Evolutionary conservation across 2,113 vertebrate genomes (phyloP).

Genomic region (Rhodinocichla rosea): DNA sequence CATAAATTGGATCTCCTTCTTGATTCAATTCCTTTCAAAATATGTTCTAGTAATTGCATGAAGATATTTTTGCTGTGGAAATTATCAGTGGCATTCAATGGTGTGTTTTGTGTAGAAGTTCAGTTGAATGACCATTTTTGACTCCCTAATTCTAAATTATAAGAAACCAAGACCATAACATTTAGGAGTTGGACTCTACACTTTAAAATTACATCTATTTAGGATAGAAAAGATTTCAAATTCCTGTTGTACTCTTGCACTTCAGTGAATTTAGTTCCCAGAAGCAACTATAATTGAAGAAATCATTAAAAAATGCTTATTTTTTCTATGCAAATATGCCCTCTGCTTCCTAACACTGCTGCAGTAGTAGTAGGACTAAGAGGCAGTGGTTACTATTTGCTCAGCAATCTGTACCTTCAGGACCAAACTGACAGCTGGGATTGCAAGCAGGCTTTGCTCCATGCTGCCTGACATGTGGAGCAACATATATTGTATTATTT

Average conservation of each 20-base stretch:
- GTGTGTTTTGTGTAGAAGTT: background rate
- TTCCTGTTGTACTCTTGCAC: background rate
- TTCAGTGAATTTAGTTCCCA: background rate
- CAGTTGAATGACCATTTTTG: background rate
- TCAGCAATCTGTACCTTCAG: background rate
- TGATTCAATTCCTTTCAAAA: background rate
- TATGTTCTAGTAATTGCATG: background rate
- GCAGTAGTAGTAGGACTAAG: background rate
- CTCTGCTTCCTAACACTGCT: background rate
- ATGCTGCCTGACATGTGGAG: background rate
- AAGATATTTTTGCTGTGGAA: background rate
- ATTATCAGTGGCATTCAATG: background rate
- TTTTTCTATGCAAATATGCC: background rate
- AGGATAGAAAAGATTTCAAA: background rate
- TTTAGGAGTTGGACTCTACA: background rate
- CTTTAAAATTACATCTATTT: background rate
- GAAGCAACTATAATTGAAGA: background rate
- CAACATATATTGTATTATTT: background rate
- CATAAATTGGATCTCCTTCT: background rate
- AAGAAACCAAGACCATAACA: background rate
- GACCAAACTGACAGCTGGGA: background rate
- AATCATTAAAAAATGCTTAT: background rate
- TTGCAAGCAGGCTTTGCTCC: background rate
- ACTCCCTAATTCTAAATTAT: background rate
- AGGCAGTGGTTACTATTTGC: background rate